Conservation (phyloP, 2,888 invertebrate species). For the Noctua fimbriata region DNA sequence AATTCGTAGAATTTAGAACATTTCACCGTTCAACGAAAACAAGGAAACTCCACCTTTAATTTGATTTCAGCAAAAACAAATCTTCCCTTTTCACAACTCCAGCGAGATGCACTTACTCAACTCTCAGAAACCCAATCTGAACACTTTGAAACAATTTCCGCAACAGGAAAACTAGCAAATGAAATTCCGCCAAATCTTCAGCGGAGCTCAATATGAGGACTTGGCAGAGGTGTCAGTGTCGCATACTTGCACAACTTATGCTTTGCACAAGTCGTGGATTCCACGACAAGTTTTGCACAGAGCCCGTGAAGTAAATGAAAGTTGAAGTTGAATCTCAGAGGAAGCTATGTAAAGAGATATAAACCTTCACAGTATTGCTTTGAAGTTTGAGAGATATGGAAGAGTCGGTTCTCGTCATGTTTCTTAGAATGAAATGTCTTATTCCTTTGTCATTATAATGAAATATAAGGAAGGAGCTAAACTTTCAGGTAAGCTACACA, state of each 20-base stretch:
- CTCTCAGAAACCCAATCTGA: slow-evolving; percentile 50
- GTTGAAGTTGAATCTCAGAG: slow-evolving; percentile 43
- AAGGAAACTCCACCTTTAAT: background rate
- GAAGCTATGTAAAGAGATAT: slow-evolving; percentile 36
- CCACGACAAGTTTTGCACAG: slow-evolving; percentile 52
- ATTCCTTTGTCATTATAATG: background rate
- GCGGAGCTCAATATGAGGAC: slow-evolving; percentile 37
- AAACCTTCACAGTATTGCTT: slow-evolving; percentile 29
- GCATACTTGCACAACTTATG: slow-evolving; percentile 62
- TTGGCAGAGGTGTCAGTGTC: slow-evolving; percentile 58
- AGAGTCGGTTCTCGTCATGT: background rate
- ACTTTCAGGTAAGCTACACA: background rate
- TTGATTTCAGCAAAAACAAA: slow-evolving; percentile 23
- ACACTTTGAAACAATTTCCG: slow-evolving; percentile 52
- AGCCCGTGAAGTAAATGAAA: slow-evolving; percentile 50
- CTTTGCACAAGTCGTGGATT: slow-evolving; percentile 56
- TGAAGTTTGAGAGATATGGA: slow-evolving; percentile 32
- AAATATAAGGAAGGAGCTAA: background rate
- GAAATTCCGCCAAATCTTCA: slow-evolving; percentile 60
- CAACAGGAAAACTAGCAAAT: slow-evolving; percentile 61
- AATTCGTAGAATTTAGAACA: background rate
- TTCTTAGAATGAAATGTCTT: slow-evolving; percentile 3
- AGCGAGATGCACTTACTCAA: slow-evolving; percentile 40
- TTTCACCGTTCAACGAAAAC: background rate
- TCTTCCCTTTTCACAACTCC: slow-evolving; percentile 20